phyloP scores from a whole-genome alignment of 2,797 vertebrate species.

The Arnoldichthys spilopterus region DNA sequence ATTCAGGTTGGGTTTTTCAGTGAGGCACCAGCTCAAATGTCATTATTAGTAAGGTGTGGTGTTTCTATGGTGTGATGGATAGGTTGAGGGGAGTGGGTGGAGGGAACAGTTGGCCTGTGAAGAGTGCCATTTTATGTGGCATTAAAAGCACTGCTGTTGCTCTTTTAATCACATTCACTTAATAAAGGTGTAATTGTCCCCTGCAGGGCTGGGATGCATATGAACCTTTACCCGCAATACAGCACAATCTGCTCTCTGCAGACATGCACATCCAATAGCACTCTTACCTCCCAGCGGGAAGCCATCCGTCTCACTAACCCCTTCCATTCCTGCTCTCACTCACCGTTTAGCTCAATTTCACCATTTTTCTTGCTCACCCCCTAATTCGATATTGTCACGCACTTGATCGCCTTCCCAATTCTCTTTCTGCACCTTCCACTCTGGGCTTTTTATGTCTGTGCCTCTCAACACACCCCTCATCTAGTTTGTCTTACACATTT shows the following conservation, averaged over 20 bases:
- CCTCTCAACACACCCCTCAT: not conserved
- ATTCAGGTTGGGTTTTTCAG: slow-evolving; percentile 33
- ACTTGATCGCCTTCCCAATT: not conserved
- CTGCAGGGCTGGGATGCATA: slow-evolving; percentile 45
- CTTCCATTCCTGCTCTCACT: slow-evolving; percentile 20
- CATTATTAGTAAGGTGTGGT: slow-evolving; percentile 39
- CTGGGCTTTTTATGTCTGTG: not conserved
- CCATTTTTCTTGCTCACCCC: slow-evolving; percentile 20
- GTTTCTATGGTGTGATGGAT: slow-evolving; percentile 22
- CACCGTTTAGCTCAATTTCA: slow-evolving; percentile 14
- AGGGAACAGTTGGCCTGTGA: slow-evolving; percentile 49
- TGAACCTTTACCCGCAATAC: slow-evolving; percentile 37
- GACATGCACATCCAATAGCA: slow-evolving; percentile 41
- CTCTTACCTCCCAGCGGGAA: slow-evolving; percentile 50
- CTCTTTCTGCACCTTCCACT: not conserved
- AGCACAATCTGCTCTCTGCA: slow-evolving; percentile 12
- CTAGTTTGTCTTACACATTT: slow-evolving; percentile 18
- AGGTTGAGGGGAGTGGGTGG: not conserved
- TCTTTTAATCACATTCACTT: slow-evolving; percentile 61
- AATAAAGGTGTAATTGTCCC: slow-evolving; percentile 48
- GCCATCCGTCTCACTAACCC: slow-evolving; percentile 42
- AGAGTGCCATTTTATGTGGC: slow-evolving; percentile 46
- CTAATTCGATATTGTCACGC: slow-evolving; percentile 13
- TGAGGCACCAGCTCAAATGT: slow-evolving; percentile 35
- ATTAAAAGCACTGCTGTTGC: slow-evolving; percentile 47